phyloP scores from a whole-genome alignment of 2,888 invertebrate species.

The Hydroisotoma schaefferi region DNA sequence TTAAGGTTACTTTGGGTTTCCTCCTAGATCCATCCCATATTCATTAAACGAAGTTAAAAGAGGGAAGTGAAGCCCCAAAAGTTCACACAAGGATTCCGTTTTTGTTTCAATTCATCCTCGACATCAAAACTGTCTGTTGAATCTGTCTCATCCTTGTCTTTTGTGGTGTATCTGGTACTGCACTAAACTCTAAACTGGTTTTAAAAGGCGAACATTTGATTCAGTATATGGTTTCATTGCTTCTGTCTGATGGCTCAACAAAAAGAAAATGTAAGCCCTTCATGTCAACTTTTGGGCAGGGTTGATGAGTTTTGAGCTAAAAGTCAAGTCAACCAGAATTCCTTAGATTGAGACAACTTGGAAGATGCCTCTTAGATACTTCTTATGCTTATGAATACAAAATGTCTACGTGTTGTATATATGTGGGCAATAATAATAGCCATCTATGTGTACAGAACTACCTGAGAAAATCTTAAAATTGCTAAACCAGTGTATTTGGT shows the following conservation, averaged over 20 bases:
- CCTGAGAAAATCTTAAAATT: too few relatives aligned
- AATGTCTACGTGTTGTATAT: too few relatives aligned
- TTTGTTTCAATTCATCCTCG: conserved; percentile 26
- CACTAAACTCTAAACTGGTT: too few relatives aligned
- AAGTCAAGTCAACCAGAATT: conserved; percentile 5
- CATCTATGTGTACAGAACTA: too few relatives aligned
- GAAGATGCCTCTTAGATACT: too few relatives aligned
- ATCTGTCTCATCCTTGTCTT: conserved; percentile 25
- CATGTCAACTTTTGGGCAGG: conserved; percentile 5
- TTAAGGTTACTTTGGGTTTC: conserved; percentile 2
- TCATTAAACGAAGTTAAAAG: conserved; percentile 6
- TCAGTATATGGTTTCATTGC: too few relatives aligned
- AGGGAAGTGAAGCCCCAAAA: conserved; percentile 21
- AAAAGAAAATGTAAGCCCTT: not conserved
- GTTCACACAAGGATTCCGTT: conserved; percentile 36
- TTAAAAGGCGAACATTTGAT: not conserved
- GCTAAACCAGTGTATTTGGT: too few relatives aligned
- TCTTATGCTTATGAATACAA: too few relatives aligned
- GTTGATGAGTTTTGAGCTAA: not conserved
- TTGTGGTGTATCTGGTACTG: not conserved
- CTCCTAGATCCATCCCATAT: too few relatives aligned
- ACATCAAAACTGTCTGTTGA: conserved; percentile 13
- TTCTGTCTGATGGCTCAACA: not conserved
- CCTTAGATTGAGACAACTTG: too few relatives aligned
- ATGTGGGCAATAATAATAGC: too few relatives aligned